A percentile compares a stretch with the other conserved stretches of the same genome.
phyloP scores from a whole-genome alignment of 2,888 invertebrate genomes.

The Allolobophora icterica region DNA sequence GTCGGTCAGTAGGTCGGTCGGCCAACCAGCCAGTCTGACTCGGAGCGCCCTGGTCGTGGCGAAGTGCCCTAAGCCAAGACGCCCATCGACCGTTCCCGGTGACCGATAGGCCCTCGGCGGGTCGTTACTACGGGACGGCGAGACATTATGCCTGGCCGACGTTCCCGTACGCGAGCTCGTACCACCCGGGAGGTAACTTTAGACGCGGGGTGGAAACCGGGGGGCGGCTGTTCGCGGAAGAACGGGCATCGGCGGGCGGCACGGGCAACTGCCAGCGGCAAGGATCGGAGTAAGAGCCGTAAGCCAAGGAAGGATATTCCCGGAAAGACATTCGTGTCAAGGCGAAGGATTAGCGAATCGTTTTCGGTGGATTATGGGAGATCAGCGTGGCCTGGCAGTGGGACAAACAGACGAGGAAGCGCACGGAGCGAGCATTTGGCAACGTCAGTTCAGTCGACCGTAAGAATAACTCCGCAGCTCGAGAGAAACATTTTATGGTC shows the following conservation, averaged over 20 bases:
- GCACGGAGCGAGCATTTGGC: not conserved
- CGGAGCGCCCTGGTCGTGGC: not conserved
- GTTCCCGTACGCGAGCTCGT: not conserved
- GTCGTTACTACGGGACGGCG: not conserved
- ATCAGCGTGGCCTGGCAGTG: not conserved
- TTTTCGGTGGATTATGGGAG: not conserved
- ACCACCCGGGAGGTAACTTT: not conserved
- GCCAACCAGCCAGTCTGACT: not conserved
- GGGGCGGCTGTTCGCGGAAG: not conserved
- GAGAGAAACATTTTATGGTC: not conserved
- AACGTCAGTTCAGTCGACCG: not conserved
- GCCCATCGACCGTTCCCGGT: not conserved
- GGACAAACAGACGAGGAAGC: too few species aligned
- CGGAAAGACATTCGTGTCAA: not conserved
- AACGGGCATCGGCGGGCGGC: not conserved
- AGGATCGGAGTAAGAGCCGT: not conserved
- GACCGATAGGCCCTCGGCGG: not conserved
- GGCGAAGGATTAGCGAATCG: not conserved
- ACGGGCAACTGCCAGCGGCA: not conserved
- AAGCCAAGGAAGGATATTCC: not conserved
- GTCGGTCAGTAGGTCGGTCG: too few species aligned
- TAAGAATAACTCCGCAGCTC: not conserved
- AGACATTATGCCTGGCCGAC: not conserved
- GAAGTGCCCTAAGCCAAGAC: not conserved
- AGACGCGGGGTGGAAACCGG: not conserved